A percentile compares a stretch with the other conserved stretches of the same genome.
phyloP scores from a whole-genome alignment of 2,113 vertebrate genomes.

The Anthoscopus minutus region DNA sequence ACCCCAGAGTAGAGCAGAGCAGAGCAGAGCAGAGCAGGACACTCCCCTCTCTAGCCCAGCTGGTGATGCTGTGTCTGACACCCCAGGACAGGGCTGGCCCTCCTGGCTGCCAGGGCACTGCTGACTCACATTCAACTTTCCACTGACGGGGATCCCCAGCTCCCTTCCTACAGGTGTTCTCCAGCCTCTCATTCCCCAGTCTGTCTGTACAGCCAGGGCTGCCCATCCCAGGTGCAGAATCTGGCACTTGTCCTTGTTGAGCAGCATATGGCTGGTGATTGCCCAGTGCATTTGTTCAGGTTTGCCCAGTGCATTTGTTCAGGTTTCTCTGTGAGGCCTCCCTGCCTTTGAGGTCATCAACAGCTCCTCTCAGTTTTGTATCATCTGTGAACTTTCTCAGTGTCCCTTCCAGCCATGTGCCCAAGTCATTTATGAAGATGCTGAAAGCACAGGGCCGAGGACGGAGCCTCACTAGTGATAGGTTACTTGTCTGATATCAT shows the following conservation, averaged over 20 bases:
- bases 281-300: neutral
- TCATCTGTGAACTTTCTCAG: neutral
- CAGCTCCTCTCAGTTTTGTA: neutral
- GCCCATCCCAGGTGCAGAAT: neutral
- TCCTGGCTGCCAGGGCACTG: neutral
- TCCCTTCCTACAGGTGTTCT: neutral
- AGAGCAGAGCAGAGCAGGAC: neutral
- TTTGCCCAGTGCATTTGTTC: neutral
- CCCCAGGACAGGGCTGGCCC: accelerated
- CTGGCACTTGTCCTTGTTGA: neutral
- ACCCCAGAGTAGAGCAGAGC: neutral
- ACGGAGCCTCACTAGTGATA: neutral
- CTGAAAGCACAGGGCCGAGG: neutral
- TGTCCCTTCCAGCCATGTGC: neutral
- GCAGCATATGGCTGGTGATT: neutral
- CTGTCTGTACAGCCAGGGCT: neutral
- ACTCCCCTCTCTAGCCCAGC: accelerated
- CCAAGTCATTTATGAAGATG: neutral
- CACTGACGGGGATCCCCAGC: neutral
- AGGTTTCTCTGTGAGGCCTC: neutral
- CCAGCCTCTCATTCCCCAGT: neutral
- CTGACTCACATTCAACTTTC: neutral
- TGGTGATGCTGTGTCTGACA: neutral
- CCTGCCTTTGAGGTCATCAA: accelerated
- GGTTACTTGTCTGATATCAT: neutral